A percentile compares a stretch with the other conserved stretches of the same genome.
phyloP scores from a whole-genome alignment of 2,113 vertebrate species.

The Panthera uncia region DNA sequence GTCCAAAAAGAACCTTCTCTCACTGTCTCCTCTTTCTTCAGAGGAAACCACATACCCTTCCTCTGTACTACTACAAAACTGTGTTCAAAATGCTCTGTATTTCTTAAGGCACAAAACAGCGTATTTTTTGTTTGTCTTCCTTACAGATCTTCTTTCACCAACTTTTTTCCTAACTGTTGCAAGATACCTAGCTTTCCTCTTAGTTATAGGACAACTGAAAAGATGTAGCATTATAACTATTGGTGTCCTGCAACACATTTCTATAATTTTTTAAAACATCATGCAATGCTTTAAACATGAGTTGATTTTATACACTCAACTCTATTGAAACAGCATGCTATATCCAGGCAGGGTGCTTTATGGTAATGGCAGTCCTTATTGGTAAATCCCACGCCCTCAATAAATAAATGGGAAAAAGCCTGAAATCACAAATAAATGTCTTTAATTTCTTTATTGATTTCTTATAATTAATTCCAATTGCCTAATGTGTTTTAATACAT shows the following conservation, averaged over 20 bases:
- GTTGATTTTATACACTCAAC: not conserved
- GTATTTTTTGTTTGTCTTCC: not conserved
- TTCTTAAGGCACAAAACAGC: not conserved
- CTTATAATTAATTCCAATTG: not conserved
- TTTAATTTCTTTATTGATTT: not conserved
- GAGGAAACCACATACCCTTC: not conserved
- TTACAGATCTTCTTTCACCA: not conserved
- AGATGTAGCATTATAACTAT: not conserved
- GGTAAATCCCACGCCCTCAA: not conserved
- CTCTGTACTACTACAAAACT: not conserved
- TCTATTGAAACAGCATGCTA: not conserved
- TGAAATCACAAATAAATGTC: not conserved
- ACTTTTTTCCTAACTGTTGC: not conserved
- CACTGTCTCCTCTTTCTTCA: not conserved
- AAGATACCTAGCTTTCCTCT: not conserved
- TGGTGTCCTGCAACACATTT: not conserved
- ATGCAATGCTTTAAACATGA: not conserved
- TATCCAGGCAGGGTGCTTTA: not conserved
- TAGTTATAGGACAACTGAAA: not conserved
- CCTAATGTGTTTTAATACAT: not conserved
- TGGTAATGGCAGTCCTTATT: not conserved
- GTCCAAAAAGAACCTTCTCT: not conserved
- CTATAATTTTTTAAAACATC: not conserved
- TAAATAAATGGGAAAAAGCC: not conserved
- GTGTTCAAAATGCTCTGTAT: not conserved